A percentile compares a stretch with the other conserved stretches of the same genome.
Conservation (phyloP, 2,113 vertebrate species). For the Periophthalmus modestus region DNA sequence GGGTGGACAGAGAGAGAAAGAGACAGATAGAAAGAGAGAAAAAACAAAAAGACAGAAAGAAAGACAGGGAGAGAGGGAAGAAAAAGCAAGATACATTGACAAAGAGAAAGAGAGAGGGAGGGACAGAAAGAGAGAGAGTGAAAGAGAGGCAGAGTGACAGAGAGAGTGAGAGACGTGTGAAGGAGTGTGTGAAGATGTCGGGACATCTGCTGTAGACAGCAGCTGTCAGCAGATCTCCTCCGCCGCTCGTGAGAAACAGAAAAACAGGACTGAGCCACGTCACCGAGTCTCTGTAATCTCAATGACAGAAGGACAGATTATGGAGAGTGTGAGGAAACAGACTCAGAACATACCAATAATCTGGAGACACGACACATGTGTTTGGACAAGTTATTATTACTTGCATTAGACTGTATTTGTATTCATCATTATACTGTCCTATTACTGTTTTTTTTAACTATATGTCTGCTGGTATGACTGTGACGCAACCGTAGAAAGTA, state of each 20-base stretch:
- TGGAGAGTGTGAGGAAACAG: background rate
- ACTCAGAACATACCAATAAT: background rate
- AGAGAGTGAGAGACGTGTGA: background rate
- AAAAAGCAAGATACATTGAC: too few species aligned
- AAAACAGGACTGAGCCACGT: slow-evolving; percentile 6
- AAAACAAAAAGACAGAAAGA: background rate
- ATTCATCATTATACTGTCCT: too few species aligned
- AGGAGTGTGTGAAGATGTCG: slow-evolving; percentile 17
- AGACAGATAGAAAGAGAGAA: background rate
- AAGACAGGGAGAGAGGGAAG: too few species aligned
- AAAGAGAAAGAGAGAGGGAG: background rate
- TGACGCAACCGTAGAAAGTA: too few species aligned
- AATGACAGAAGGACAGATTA: background rate
- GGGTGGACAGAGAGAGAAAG: too few species aligned
- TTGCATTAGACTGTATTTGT: too few species aligned
- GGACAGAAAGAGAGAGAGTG: background rate
- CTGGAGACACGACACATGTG: background rate
- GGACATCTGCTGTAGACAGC: slow-evolving; percentile 49
- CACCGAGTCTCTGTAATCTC: background rate
- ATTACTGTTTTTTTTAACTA: too few species aligned
- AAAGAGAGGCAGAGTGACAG: background rate
- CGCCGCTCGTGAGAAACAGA: slow-evolving; percentile 36
- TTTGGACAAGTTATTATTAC: background rate
- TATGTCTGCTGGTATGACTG: too few species aligned
- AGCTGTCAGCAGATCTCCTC: slow-evolving; percentile 54